phyloP scores from a whole-genome alignment of 2,797 vertebrate species.

The Fundulus diaphanus region DNA sequence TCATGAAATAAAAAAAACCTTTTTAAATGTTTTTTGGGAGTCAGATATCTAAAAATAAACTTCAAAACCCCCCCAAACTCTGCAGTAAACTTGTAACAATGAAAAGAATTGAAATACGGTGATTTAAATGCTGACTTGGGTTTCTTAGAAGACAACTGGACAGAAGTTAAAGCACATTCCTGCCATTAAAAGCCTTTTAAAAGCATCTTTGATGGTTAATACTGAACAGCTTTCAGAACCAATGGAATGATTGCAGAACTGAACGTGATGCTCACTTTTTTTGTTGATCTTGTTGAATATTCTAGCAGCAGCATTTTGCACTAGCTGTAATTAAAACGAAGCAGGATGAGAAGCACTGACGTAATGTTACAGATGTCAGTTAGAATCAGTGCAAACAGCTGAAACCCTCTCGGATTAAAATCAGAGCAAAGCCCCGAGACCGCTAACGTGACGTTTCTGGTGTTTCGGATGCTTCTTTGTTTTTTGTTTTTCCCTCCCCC shows the following conservation, averaged over 20 bases:
- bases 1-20: background rate
- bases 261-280: conserved; percentile 81
- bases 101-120: conserved; percentile 33
- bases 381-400: conserved; percentile 59
- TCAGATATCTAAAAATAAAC: conserved; percentile 12
- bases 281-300: conserved; percentile 78
- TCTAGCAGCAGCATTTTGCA: conserved; percentile 78
- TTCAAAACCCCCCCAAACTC: conserved; percentile 29
- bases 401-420: conserved; percentile 19
- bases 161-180: conserved; percentile 61
- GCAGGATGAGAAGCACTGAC: conserved; percentile 77
- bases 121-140: conserved; percentile 29
- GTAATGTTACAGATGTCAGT: conserved; percentile 58
- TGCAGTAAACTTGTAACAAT: conserved; percentile 35
- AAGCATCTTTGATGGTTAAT: conserved; percentile 69
- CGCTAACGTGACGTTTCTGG: conserved; percentile 1
- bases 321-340: conserved; percentile 80
- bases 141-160: conserved; percentile 56
- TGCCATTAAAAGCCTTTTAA: conserved; percentile 67
- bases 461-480: background rate
- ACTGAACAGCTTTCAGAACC: conserved; percentile 62
- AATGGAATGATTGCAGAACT: conserved; percentile 76
- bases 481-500: background rate
- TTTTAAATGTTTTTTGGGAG: background rate
- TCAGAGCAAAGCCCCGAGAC: conserved; percentile 22